A percentile compares a stretch with the other conserved stretches of the same genome.
These are phyloP conservation scores for Steinernema feltiae DNA, from an alignment of 1,140 invertebrate species.

Conservation along the genomic window DNA sequence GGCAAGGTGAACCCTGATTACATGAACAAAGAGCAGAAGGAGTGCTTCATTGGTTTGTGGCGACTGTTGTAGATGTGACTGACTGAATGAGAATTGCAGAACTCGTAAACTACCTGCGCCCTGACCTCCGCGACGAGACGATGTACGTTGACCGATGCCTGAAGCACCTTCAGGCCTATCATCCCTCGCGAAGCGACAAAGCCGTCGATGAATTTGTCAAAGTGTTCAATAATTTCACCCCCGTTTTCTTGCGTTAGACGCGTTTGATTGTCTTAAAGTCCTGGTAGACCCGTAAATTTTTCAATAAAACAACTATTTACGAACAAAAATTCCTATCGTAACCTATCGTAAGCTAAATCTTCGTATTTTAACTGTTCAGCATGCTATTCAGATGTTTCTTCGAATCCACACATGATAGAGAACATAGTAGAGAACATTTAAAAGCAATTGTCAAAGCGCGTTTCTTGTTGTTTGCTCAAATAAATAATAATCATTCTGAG, in stretches of 20 bases:
- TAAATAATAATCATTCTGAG: no score
- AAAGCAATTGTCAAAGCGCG: no score
- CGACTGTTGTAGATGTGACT: not conserved
- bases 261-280: no score
- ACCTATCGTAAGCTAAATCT: no score
- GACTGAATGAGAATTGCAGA: not conserved
- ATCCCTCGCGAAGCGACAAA: not conserved
- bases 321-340: no score
- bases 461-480: no score
- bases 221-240: not conserved
- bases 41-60: not conserved
- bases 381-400: no score
- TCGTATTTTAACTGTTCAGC: no score
- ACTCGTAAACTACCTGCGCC: not conserved
- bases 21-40: not conserved
- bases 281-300: no score
- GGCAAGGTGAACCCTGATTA: not conserved
- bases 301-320: no score
- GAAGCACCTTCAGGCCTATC: not conserved
- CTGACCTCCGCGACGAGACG: not conserved
- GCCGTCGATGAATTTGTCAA: not conserved
- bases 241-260: not conserved
- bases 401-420: no score
- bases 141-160: not conserved
- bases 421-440: no score